phyloP scores from a whole-genome alignment of 2,113 vertebrate species.

The Rousettus leschenaultii region DNA sequence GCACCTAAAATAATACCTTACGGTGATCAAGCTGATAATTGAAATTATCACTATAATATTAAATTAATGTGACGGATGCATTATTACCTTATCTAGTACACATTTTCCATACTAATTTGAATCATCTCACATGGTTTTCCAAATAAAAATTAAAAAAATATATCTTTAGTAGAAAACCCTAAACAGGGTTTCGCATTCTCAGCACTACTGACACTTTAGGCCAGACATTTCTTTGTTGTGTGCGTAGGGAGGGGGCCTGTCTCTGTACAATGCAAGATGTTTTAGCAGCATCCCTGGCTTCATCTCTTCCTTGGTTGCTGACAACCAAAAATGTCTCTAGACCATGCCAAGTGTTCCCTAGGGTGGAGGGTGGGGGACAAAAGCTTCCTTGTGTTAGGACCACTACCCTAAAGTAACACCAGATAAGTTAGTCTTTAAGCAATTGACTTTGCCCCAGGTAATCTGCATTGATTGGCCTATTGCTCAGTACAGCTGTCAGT shows the following conservation, averaged over 20 bases:
- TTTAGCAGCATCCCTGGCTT: background rate
- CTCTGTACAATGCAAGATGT: background rate
- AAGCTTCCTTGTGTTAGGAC: background rate
- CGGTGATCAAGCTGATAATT: background rate
- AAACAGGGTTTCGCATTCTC: background rate
- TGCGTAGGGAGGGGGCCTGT: too few relatives aligned
- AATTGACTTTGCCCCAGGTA: background rate
- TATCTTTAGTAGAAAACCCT: background rate
- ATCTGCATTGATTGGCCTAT: background rate
- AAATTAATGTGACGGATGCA: background rate
- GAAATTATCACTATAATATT: constrained; percentile 6
- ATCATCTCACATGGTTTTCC: background rate
- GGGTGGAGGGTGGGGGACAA: background rate
- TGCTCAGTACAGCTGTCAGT: background rate
- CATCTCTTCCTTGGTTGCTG: background rate
- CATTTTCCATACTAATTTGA: constrained; percentile 11
- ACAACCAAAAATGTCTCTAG: background rate
- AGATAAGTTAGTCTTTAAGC: background rate
- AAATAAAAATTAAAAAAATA: background rate
- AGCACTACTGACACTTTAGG: background rate
- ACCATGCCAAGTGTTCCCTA: background rate
- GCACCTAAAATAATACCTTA: background rate
- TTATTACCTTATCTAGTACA: background rate
- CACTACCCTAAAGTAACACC: background rate
- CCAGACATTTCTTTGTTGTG: background rate